Evolutionary conservation across 2,888 invertebrate genomes (phyloP).

Genomic region (Drosophila parthenogenetica): DNA sequence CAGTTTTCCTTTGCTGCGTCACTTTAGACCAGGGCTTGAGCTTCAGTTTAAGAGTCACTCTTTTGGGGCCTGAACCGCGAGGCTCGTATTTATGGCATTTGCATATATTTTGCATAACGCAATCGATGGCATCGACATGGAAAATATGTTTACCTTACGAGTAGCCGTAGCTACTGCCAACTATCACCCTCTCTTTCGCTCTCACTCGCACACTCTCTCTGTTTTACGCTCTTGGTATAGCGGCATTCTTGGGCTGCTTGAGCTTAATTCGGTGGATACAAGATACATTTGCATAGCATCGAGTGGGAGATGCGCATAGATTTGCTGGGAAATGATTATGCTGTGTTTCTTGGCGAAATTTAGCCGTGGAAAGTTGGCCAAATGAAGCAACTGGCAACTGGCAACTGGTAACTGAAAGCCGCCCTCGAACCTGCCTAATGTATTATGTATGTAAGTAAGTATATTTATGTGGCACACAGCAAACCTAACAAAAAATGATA

Average conservation of each 20-base stretch:
- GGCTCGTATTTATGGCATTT: conserved; percentile 80
- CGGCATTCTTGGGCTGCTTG: conserved; percentile 54
- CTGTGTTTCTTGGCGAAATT: conserved; percentile 59
- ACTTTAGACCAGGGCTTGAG: conserved; percentile 44
- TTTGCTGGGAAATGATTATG: conserved; percentile 80
- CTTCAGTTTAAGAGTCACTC: conserved; percentile 23
- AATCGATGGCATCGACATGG: conserved; percentile 84
- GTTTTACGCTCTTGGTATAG: conserved; percentile 24
- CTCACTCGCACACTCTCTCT: conserved; percentile 9
- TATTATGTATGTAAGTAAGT: conserved; percentile 68
- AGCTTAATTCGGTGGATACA: conserved; percentile 67
- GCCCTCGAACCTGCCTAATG: conserved; percentile 68
- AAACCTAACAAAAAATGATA: conserved; percentile 71
- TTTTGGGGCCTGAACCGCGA: conserved; percentile 32
- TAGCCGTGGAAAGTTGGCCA: conserved; percentile 73
- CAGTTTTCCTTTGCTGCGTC: conserved; percentile 61
- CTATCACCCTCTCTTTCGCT: conserved; percentile 1
- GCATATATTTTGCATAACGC: conserved; percentile 84
- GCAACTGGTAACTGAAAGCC: conserved; percentile 33
- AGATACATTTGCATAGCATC: conserved; percentile 67
- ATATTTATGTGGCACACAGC: conserved; percentile 37
- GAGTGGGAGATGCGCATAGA: conserved; percentile 80
- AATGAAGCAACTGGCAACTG: conserved; percentile 50
- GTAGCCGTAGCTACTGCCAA: conserved; percentile 48
- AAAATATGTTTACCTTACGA: conserved; percentile 81